Conservation (phyloP, 2,888 invertebrate genomes). For the Clitarchus hookeri region DNA sequence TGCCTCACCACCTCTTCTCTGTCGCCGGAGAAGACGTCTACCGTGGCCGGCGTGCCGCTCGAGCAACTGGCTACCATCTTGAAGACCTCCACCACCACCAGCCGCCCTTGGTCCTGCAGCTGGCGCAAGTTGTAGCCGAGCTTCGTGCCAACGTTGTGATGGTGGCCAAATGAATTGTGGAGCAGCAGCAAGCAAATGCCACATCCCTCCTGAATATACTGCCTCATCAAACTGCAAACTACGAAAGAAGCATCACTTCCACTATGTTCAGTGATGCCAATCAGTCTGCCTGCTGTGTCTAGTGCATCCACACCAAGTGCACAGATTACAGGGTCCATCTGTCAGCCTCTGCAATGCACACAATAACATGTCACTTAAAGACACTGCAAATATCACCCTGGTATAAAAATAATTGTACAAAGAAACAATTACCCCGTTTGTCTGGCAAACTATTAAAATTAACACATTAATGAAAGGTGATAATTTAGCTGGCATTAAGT, state of each 20-base stretch:
- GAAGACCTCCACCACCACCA: conserved; percentile 61
- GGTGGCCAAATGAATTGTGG: conserved; percentile 74
- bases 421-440: no score
- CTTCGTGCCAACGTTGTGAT: conserved; percentile 73
- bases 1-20: conserved; percentile 52
- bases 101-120: conserved; percentile 56
- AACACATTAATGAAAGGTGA: no score
- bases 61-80: conserved; percentile 48
- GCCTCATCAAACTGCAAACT: conserved; percentile 67
- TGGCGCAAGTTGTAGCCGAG: conserved; percentile 71
- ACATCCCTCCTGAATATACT: conserved; percentile 62
- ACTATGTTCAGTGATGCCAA: conserved; percentile 71
- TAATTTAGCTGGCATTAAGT: no score
- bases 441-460: no score
- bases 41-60: conserved; percentile 46
- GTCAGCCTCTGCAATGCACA: background rate
- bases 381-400: no score
- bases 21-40: conserved; percentile 25
- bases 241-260: conserved; percentile 75
- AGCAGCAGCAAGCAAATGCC: conserved; percentile 67
- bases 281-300: conserved; percentile 59
- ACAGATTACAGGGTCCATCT: conserved; percentile 56
- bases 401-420: no score
- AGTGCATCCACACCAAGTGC: conserved; percentile 68
- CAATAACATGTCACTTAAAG: no score